Base-by-base conservation (phyloP, 2,797 vertebrate species). In the Sebastes variabilis region DNA sequence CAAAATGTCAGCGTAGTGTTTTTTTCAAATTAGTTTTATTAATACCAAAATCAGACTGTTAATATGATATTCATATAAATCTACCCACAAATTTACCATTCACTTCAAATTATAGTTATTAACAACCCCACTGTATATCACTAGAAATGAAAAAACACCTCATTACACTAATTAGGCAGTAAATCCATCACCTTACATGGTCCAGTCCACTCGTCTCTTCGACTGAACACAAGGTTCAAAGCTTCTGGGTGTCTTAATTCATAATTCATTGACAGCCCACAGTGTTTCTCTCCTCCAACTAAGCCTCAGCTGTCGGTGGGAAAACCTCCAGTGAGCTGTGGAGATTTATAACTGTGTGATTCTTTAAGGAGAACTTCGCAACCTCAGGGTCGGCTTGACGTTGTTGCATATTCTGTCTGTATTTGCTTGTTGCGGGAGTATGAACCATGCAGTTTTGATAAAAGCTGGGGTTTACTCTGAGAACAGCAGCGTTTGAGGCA, bases 171-270 rank as follows among this genome's bases (percentile, higher is more conserved):
- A 79, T 70, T 12, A 66, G 2, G 20, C 22, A 38, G 9, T 18
- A n/a, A n/a, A 58, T 70, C 42, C 4, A 49, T 36, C 34, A 65
- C 25, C 52, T 62, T 8, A 49, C 52, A 61, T 2, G n/a, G 20
- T 54, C 52, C 60, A 27, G n/a, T 56, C 20, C 58, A 66, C 36
- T 70, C 13, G 4, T 58, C 22, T 46, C 60, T 72, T 6, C 12
- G 20, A 38, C 56, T 59, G 42, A 62, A 67, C 32, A 54, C 24
- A 2, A 42, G 46, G 25, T 75, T 75, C 56, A 74, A 62, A 75
- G 72, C 71, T 64, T 68, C 1, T 8, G 20, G 30, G 18, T 30
- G 38, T 20, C 42, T 62, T 55, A 0, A 68, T 56, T 61, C 11
- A n/a, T 62, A 11, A 69, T 69, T 56, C 1, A 75, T 75, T 24